These are phyloP conservation scores for Tamandua tetradactyla DNA, from an alignment of 2,797 vertebrate species.

Conservation along the genomic window DNA sequence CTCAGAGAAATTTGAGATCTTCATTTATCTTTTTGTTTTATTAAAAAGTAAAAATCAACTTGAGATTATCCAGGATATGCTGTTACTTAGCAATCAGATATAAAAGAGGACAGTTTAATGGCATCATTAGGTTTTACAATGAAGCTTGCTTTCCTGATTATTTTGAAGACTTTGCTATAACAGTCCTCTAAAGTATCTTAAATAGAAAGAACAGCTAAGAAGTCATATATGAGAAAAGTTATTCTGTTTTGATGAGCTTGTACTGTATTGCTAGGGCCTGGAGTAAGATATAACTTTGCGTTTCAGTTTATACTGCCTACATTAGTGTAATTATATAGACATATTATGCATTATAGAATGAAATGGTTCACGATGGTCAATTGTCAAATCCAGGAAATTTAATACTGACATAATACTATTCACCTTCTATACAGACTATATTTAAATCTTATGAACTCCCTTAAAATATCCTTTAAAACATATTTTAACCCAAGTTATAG, in stretches of 20 bases:
- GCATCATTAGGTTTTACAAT: background rate
- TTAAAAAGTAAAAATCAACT: background rate
- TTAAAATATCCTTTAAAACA: background rate
- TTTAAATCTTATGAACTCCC: background rate
- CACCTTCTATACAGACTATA: background rate
- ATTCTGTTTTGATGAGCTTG: background rate
- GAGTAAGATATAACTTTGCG: background rate
- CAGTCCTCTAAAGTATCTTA: background rate
- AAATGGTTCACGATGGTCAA: background rate
- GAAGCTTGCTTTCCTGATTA: background rate
- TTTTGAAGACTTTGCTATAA: background rate
- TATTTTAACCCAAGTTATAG: background rate
- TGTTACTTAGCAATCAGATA: background rate
- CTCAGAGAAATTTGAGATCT: background rate
- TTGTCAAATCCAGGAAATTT: background rate
- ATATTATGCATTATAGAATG: background rate
- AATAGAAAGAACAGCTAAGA: background rate
- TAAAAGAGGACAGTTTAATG: background rate
- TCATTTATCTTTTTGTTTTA: background rate
- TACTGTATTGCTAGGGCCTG: background rate
- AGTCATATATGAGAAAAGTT: background rate
- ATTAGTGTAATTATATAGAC: background rate
- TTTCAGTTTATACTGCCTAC: background rate
- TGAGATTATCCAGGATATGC: background rate
- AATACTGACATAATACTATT: background rate